phyloP scores from a whole-genome alignment of 2,113 vertebrate species.

The Marcusenius ussheri region DNA sequence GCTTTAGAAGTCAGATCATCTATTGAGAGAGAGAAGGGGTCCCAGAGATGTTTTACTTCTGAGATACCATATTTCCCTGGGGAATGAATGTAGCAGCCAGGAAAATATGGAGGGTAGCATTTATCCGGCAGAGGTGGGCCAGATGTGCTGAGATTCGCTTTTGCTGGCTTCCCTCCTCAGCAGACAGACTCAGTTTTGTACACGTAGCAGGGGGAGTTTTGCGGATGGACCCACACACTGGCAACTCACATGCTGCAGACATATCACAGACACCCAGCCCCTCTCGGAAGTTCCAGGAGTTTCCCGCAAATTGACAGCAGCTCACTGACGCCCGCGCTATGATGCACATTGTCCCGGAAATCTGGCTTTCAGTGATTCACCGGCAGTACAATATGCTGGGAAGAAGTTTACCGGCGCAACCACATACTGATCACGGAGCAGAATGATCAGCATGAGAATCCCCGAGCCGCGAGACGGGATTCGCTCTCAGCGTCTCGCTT shows the following conservation, averaged over 20 bases:
- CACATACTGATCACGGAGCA: not conserved
- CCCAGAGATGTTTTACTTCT: not conserved
- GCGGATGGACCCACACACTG: not conserved
- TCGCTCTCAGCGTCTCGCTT: not conserved
- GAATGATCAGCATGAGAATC: not conserved
- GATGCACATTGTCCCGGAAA: not conserved
- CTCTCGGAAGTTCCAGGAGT: not conserved
- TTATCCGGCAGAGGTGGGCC: not conserved
- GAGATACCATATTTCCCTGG: constrained; percentile 14
- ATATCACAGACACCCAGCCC: not conserved
- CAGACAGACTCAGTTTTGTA: not conserved
- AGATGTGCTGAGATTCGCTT: not conserved
- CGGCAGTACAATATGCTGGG: not conserved
- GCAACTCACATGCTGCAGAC: not conserved
- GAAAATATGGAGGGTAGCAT: not conserved
- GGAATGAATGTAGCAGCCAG: not conserved
- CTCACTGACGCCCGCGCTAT: not conserved
- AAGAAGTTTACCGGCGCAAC: not conserved
- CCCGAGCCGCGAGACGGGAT: not conserved
- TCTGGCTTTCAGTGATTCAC: not conserved
- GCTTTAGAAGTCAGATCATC: not conserved
- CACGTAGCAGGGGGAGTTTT: not conserved
- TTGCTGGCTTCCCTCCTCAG: not conserved
- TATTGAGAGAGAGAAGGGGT: not conserved
- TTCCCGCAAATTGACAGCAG: not conserved